Base-by-base conservation (phyloP, 2,888 invertebrate species). In the Tupiocoris notatus region DNA sequence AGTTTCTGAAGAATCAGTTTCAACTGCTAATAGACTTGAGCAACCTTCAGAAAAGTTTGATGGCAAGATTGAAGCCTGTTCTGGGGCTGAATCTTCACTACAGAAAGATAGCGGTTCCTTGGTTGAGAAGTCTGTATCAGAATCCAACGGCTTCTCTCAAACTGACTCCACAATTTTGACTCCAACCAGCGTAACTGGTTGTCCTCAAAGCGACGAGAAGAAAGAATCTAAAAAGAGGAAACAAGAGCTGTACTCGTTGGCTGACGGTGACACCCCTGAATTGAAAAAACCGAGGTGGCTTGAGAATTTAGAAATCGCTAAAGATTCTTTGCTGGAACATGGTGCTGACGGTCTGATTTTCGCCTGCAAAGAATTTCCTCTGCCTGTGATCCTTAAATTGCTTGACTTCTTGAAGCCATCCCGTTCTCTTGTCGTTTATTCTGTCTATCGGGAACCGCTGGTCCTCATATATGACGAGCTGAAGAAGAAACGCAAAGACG, bases 391-490 rank as follows among this genome's bases (percentile, higher is more conserved):
- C 22, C 88, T 90, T 80, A 89, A 89, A 66, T 85, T 98, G 21
- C 82, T 93, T 24, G 87, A 88, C n/a, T 93, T 92, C 85, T 84
- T 98, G 0, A 90, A 90, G 79, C 89, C 90, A 1, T 94, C 95
- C 0, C 86, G 95, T 80, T 93, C 94, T 16, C 89, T 98, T 83
- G 94, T 94, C 0, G 88, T 98, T 25, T 97, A 91, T 84, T 92
- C 91, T 82, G 87, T 87, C 79, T 89, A 91, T 81, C 89, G 91
- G 79, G 95, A 96, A 86, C 92, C 95, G 0, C 85, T 98, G 57
- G 89, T 93, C 83, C 93, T 95, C 79, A 88, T 95, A 77, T 97
- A 93, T 83, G 86, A 90, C 74, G 88, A 90, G 81, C 84, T 98
- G 73, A 95, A 94, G 83, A 23, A 20, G 16, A 87, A 89, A 75